Percentiles rank a stretch among this genome's conserved stretches.
Evolutionary conservation across 2,797 vertebrate species (phyloP).

Genomic region (Columba guinea): DNA sequence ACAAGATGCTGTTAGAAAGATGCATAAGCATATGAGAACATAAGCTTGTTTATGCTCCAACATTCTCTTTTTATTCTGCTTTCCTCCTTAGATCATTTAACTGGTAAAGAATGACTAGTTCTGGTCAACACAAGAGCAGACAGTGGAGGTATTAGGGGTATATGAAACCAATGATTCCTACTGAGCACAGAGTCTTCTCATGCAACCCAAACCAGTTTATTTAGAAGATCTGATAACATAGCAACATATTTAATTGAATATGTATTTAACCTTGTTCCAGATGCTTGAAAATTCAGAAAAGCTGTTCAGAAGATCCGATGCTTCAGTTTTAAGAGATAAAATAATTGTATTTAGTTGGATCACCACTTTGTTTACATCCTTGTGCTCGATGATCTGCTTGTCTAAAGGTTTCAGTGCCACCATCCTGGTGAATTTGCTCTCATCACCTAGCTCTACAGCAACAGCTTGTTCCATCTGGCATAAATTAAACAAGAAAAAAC

Average conservation of each 20-base stretch:
- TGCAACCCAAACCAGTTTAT: background rate
- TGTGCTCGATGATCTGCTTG: slow-evolving; percentile 82
- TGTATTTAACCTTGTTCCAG: slow-evolving; percentile 81
- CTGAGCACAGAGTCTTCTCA: background rate
- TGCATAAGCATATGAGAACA: background rate
- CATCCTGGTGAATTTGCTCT: slow-evolving; percentile 73
- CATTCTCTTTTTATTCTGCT: background rate
- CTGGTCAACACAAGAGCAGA: background rate
- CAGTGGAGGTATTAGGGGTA: background rate
- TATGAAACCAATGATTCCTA: background rate
- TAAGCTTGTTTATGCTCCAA: background rate
- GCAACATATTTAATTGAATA: background rate
- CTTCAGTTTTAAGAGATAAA: slow-evolving; percentile 75
- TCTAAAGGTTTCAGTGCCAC: slow-evolving; percentile 77
- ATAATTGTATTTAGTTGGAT: slow-evolving; percentile 79
- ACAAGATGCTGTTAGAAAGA: background rate
- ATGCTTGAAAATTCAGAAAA: slow-evolving; percentile 80
- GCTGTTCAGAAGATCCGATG: slow-evolving; percentile 70
- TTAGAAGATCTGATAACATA: background rate
- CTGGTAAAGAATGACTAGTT: background rate
- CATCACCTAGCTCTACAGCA: slow-evolving; percentile 75
- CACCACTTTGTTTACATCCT: slow-evolving; percentile 83
- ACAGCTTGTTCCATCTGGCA: slow-evolving; percentile 80
- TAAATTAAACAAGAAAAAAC: background rate
- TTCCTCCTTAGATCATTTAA: background rate